Evolutionary conservation across 2,113 vertebrate genomes (phyloP).

Genomic region (Malurus alboscapulatus): DNA sequence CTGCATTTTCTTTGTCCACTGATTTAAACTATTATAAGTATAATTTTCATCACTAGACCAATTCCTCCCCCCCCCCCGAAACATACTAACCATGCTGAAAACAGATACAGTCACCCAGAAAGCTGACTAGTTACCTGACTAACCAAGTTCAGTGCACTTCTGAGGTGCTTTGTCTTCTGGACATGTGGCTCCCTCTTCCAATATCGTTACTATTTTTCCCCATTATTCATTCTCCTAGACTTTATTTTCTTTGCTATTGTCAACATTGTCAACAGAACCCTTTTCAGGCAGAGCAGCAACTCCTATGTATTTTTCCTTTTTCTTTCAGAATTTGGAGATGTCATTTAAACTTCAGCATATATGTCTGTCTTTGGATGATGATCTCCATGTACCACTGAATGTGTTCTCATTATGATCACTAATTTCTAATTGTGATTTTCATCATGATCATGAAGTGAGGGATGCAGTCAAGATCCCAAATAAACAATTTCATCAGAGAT

Average conservation of each 20-base stretch:
- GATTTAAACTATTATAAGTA: not conserved
- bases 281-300: not conserved
- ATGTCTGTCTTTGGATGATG: not conserved
- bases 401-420: not conserved
- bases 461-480: not conserved
- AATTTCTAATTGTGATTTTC: not conserved
- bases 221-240: not conserved
- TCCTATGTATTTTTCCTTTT: not conserved
- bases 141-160: not conserved
- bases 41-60: not conserved
- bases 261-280: not conserved
- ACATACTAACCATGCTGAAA: not conserved
- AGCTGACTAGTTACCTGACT: not conserved
- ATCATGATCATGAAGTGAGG: not conserved
- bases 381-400: not conserved
- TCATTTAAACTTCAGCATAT: not conserved
- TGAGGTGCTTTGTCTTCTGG: not conserved
- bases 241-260: not conserved
- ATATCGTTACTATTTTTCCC: not conserved
- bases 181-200: not conserved
- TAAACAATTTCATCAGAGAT: not conserved
- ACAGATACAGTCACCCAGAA: not conserved
- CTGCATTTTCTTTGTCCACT: not conserved
- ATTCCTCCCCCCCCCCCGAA: not conserved
- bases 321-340: not conserved